Evolutionary conservation across 1,140 invertebrate genomes (phyloP).

Genomic region (Triops longicaudatus): DNA sequence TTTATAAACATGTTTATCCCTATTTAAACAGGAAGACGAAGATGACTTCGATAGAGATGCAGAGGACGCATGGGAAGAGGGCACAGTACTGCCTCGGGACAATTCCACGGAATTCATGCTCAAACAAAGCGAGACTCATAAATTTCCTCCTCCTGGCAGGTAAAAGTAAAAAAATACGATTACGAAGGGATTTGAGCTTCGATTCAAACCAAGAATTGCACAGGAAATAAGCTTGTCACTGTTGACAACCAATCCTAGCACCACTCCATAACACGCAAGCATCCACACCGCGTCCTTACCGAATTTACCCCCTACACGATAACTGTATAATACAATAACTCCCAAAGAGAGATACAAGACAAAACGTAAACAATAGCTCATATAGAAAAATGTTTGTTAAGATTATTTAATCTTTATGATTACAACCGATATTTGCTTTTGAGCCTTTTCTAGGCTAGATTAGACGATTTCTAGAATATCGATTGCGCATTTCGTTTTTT

Average conservation of each 20-base stretch:
- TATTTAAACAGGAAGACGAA: constrained; percentile 53
- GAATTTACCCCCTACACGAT: too few relatives aligned
- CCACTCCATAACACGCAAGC: background rate
- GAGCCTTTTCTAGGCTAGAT: too few relatives aligned
- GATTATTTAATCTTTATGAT: too few relatives aligned
- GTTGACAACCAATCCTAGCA: constrained; percentile 7
- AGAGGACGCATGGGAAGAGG: constrained; percentile 40
- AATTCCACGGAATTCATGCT: constrained; percentile 82
- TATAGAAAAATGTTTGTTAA: too few relatives aligned
- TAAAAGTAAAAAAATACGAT: constrained; percentile 23
- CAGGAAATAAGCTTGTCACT: background rate
- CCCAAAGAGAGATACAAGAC: too few relatives aligned
- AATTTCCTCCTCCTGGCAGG: background rate
- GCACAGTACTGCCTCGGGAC: constrained; percentile 70
- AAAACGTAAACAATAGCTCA: too few relatives aligned
- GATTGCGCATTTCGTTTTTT: too few relatives aligned
- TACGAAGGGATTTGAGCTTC: background rate
- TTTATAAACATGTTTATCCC: background rate
- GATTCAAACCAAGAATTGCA: background rate
- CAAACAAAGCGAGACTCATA: constrained; percentile 34
- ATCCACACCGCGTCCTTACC: too few relatives aligned
- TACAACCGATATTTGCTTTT: too few relatives aligned
- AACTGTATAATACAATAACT: too few relatives aligned
- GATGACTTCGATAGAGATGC: constrained; percentile 57
- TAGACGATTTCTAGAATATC: too few relatives aligned